Evolutionary conservation across 2,888 invertebrate genomes (phyloP).

Genomic region (Incurvaria masculella): DNA sequence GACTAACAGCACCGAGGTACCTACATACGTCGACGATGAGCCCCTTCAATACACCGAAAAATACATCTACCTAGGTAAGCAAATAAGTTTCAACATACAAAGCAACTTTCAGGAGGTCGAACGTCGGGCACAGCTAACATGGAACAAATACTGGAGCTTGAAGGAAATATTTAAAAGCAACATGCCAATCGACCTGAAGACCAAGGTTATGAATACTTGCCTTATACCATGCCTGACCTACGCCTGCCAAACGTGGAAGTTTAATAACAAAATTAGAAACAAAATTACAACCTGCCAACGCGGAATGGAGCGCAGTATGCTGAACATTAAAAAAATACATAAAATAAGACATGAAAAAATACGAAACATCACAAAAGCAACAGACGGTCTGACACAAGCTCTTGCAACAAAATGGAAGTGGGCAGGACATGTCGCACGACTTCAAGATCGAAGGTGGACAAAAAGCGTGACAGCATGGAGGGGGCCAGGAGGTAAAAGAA

Average conservation of each 20-base stretch:
- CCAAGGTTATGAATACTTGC: not conserved
- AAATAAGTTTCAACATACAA: conserved; percentile 10
- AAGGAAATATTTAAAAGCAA: conserved; percentile 2
- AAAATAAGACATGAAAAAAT: conserved; percentile 1
- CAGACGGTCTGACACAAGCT: too few relatives aligned
- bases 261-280: too few relatives aligned
- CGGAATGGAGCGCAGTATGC: not conserved
- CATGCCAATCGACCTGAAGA: not conserved
- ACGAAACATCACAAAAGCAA: too few relatives aligned
- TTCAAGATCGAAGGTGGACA: too few relatives aligned
- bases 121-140: too few relatives aligned
- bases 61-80: conserved; percentile 14
- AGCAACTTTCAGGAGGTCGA: conserved; percentile 4
- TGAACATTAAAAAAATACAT: not conserved
- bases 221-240: conserved; percentile 3
- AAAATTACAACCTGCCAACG: conserved; percentile 1
- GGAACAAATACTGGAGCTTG: not conserved
- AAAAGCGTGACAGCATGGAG: too few relatives aligned
- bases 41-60: conserved; percentile 6
- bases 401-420: too few relatives aligned
- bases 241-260: conserved; percentile 4
- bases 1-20: conserved; percentile 10
- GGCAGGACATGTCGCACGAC: too few relatives aligned
- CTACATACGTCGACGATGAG: conserved; percentile 9
- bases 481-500: too few relatives aligned